A percentile compares a stretch with the other conserved stretches of the same genome.
These are phyloP conservation scores for Myrmecophaga tridactyla DNA, from an alignment of 2,113 vertebrate genomes.

Conservation along the genomic window DNA sequence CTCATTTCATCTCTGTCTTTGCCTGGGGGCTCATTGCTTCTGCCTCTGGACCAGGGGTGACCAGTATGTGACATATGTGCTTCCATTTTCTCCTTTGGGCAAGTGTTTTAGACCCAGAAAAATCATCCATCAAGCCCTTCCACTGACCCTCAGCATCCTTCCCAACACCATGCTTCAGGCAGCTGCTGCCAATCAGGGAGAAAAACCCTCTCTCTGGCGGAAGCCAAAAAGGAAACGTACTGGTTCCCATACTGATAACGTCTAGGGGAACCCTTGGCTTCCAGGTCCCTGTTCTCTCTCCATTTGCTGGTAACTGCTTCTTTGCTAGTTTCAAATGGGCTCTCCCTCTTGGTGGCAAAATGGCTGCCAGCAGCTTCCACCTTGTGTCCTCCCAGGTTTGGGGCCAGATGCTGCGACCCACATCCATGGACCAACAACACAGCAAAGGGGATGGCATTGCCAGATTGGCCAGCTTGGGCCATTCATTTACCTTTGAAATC, in stretches of 20 bases:
- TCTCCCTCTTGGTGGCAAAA: background rate
- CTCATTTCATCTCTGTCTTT: background rate
- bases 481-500: background rate
- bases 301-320: background rate
- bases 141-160: background rate
- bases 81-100: background rate
- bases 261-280: background rate
- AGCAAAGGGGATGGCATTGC: background rate
- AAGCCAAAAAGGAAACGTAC: background rate
- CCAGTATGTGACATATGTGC: accelerated
- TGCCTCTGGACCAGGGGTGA: too few species aligned
- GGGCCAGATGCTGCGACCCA: too few species aligned
- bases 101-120: background rate
- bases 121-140: background rate
- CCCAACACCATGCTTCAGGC: background rate
- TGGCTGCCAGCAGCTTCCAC: background rate
- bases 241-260: background rate
- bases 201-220: background rate
- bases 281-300: background rate
- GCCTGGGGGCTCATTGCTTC: background rate
- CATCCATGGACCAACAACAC: background rate
- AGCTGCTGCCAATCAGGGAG: background rate
- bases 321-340: background rate
- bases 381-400: background rate
- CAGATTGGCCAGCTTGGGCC: background rate